Evolutionary conservation across 2,113 vertebrate genomes (phyloP).

Genomic region (Conger conger): DNA sequence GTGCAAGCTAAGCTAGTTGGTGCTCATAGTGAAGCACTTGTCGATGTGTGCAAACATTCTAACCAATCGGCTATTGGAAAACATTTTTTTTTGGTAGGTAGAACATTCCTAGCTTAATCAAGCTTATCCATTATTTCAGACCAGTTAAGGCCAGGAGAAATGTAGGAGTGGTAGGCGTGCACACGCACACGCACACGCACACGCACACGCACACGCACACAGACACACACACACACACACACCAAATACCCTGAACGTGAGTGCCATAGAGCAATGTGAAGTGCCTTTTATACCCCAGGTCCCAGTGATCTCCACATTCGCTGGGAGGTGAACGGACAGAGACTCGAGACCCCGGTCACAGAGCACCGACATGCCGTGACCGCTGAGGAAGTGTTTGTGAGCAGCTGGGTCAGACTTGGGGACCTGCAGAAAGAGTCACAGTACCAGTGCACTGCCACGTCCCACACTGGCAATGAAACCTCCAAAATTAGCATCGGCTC

Average conservation of each 20-base stretch:
- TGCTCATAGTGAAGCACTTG: too few species aligned
- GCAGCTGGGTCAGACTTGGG: conserved; percentile 84
- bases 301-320: conserved; percentile 73
- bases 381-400: conserved; percentile 68
- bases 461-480: conserved; percentile 63
- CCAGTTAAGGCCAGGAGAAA: neutral
- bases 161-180: too few species aligned
- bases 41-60: too few species aligned
- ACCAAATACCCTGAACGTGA: neutral
- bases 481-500: conserved; percentile 74
- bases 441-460: conserved; percentile 78
- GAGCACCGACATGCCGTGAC: conserved; percentile 66
- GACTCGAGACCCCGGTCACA: conserved; percentile 63
- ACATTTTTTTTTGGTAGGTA: too few species aligned
- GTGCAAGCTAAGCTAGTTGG: too few species aligned
- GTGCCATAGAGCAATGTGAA: conserved; percentile 39
- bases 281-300: conserved; percentile 72
- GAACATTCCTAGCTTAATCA: neutral
- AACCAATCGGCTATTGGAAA: too few species aligned
- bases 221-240: too few species aligned
- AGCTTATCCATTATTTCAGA: neutral
- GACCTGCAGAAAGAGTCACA: conserved; percentile 69
- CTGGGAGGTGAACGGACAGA: conserved; percentile 81
- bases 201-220: too few species aligned
- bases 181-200: too few species aligned